phyloP scores from a whole-genome alignment of 2,113 vertebrate species.

The Serinus canaria region DNA sequence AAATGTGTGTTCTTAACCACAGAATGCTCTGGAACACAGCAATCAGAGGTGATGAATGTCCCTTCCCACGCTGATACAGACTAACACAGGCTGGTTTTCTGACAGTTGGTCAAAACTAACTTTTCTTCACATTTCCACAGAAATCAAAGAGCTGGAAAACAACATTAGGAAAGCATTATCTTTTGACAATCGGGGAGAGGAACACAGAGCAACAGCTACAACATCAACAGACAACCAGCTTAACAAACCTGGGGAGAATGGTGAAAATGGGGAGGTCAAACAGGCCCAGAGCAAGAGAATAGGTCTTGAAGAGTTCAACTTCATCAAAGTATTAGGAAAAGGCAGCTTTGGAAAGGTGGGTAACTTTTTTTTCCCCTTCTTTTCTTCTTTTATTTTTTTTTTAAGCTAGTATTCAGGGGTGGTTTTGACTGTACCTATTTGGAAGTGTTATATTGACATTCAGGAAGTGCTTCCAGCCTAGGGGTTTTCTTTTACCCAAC shows the following conservation, averaged over 20 bases:
- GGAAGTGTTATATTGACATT: background rate
- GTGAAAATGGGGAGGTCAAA: constrained; percentile 90
- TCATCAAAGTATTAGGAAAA: constrained; percentile 98
- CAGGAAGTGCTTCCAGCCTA: background rate
- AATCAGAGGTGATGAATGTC: background rate
- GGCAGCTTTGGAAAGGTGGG: constrained; percentile 97
- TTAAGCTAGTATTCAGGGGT: background rate
- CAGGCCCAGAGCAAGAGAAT: constrained; percentile 83
- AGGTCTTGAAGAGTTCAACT: constrained; percentile 92
- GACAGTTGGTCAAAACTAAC: background rate
- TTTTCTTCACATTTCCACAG: constrained; percentile 65
- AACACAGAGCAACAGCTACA: constrained; percentile 82
- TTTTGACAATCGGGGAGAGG: constrained; percentile 89
- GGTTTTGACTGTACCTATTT: background rate
- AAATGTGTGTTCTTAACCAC: background rate
- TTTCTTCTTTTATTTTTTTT: background rate
- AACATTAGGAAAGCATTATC: constrained; percentile 91
- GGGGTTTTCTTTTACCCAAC: background rate
- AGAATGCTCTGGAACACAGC: background rate
- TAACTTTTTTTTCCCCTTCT: background rate
- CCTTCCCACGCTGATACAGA: background rate
- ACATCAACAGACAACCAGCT: constrained; percentile 75
- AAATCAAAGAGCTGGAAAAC: constrained; percentile 91
- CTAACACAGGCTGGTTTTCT: background rate
- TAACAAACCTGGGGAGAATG: constrained; percentile 74